A percentile compares a stretch with the other conserved stretches of the same genome.
These are phyloP conservation scores for Exocentrus adspersus DNA, from an alignment of 2,888 invertebrate species.

Conservation along the genomic window DNA sequence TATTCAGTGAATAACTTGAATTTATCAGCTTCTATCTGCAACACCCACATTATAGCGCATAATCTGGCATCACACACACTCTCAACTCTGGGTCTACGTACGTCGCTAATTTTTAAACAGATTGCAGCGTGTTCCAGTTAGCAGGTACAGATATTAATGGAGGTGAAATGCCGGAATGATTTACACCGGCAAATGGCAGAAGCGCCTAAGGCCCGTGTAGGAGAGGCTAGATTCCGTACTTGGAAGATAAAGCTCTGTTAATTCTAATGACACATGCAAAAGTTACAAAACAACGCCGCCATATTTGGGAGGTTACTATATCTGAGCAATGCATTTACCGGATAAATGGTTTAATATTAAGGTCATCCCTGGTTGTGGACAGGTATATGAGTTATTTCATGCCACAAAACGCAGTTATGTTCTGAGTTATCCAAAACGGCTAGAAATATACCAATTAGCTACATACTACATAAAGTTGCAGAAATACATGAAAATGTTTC, in stretches of 20 bases:
- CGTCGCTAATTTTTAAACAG: constrained; percentile 41
- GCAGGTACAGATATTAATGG: constrained; percentile 51
- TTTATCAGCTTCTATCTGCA: constrained; percentile 46
- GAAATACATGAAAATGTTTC: too few species aligned
- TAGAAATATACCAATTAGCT: too few species aligned
- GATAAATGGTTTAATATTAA: neutral
- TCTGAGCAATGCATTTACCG: neutral
- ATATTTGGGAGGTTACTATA: neutral
- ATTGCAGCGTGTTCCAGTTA: constrained; percentile 50
- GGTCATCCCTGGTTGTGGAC: neutral
- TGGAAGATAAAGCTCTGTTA: constrained; percentile 35
- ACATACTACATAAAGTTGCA: too few species aligned
- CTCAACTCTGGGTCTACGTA: constrained; percentile 13
- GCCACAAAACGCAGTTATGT: too few species aligned
- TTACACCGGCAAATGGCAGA: constrained; percentile 45
- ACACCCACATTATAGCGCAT: constrained; percentile 51
- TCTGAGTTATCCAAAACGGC: too few species aligned
- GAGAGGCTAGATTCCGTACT: constrained; percentile 40
- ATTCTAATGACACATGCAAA: constrained; percentile 34
- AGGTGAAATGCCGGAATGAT: constrained; percentile 49
- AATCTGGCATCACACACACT: constrained; percentile 46
- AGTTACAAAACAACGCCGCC: constrained; percentile 30
- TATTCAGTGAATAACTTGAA: constrained; percentile 35
- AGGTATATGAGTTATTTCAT: too few species aligned
- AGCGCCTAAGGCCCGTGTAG: constrained; percentile 50